Percentiles rank a stretch among this genome's conserved stretches.
phyloP scores from a whole-genome alignment of 2,888 invertebrate species.

The Orchesella flavescens region DNA sequence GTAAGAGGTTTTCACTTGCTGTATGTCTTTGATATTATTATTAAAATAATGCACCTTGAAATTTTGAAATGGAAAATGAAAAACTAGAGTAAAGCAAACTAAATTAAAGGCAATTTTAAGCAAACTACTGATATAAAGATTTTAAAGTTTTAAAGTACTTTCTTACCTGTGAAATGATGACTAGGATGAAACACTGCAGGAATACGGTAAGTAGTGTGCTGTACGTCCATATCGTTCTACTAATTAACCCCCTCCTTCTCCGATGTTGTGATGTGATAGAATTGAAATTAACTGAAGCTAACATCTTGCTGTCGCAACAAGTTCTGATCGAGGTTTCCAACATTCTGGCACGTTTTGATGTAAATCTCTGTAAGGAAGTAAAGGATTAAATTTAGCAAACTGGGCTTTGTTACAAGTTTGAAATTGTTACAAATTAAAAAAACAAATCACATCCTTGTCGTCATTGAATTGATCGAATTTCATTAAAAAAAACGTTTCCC shows the following conservation, averaged over 20 bases:
- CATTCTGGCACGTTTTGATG: conserved; percentile 63
- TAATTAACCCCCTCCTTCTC: conserved; percentile 56
- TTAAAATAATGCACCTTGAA: neutral
- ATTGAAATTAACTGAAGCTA: conserved; percentile 51
- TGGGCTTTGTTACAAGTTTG: too few species aligned
- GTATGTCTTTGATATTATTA: neutral
- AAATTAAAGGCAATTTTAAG: neutral
- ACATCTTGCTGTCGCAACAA: conserved; percentile 63
- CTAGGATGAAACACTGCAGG: conserved; percentile 68
- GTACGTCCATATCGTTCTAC: conserved; percentile 56
- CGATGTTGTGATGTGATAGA: conserved; percentile 59
- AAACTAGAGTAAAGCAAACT: conserved; percentile 1
- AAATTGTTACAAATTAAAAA: too few species aligned
- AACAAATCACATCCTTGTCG: too few species aligned
- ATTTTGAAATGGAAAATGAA: conserved; percentile 1
- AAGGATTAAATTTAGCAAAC: neutral
- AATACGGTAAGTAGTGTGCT: conserved; percentile 35
- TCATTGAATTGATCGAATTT: too few species aligned
- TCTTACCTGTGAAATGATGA: conserved; percentile 70
- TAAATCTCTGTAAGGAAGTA: conserved; percentile 48
- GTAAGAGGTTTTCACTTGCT: too few species aligned
- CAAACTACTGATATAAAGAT: too few species aligned
- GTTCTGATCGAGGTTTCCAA: conserved; percentile 54
- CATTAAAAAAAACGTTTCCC: too few species aligned
- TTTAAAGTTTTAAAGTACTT: neutral